Evolutionary conservation across 2,888 invertebrate species (phyloP).

Genomic region (Drosophila kambysellisi): DNA sequence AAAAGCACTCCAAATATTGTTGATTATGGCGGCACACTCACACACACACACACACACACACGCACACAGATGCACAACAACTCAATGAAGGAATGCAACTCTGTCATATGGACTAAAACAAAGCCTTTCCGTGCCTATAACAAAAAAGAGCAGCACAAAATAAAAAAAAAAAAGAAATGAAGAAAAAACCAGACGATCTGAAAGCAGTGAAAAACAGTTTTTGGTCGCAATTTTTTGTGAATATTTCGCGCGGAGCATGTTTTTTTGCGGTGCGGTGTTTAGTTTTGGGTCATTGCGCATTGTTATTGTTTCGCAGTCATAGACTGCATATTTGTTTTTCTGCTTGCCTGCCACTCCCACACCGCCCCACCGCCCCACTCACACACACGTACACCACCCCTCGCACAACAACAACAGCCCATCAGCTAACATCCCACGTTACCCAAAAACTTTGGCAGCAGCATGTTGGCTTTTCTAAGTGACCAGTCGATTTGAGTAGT

Average conservation of each 20-base stretch:
- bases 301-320: constrained; percentile 71
- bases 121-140: constrained; percentile 26
- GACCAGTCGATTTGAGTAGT: constrained; percentile 1
- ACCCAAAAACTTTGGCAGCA: constrained; percentile 26
- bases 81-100: constrained; percentile 37
- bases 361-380: background rate
- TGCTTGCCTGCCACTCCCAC: constrained; percentile 27
- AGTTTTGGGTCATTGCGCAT: constrained; percentile 76
- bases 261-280: constrained; percentile 53
- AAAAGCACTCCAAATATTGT: constrained; percentile 78
- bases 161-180: background rate
- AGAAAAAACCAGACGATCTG: constrained; percentile 4
- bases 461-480: constrained; percentile 1
- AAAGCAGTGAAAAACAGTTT: constrained; percentile 45
- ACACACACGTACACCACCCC: no score
- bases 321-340: constrained; percentile 63
- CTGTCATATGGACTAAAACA: constrained; percentile 39
- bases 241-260: constrained; percentile 15
- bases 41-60: constrained; percentile 10
- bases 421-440: constrained; percentile 6
- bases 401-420: background rate
- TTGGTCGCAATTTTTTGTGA: constrained; percentile 34
- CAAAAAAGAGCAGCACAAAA: background rate
- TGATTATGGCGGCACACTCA: constrained; percentile 64
- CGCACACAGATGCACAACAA: constrained; percentile 1